Conservation (phyloP, 2,113 vertebrate species). For the Campylomormyrus tamandua region DNA sequence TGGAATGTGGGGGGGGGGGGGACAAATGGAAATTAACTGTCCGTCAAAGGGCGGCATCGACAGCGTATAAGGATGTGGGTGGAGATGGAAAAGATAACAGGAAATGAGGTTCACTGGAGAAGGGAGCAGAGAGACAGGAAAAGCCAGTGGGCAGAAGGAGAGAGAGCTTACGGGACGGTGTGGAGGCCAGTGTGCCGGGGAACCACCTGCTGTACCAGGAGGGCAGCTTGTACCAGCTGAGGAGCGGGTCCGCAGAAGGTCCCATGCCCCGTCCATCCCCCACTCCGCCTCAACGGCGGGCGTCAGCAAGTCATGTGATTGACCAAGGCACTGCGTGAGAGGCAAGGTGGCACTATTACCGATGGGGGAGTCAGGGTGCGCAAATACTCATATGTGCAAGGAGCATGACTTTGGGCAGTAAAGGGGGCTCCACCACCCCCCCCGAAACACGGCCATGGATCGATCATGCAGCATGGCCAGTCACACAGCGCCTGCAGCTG, state of each 20-base stretch:
- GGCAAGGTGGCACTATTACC: neutral
- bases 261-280: neutral
- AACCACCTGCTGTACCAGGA: neutral
- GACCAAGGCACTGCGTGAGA: neutral
- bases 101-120: conserved; percentile 27
- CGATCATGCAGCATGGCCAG: neutral
- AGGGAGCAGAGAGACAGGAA: conserved; percentile 14
- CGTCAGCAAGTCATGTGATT: neutral
- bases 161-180: neutral
- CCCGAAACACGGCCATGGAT: neutral
- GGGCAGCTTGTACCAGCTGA: neutral
- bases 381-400: neutral
- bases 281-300: neutral
- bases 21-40: neutral
- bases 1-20: neutral
- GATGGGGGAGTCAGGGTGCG: neutral
- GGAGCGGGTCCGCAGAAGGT: neutral
- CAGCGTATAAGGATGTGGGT: conserved; percentile 19
- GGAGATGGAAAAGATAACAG: conserved; percentile 23
- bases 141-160: conserved; percentile 2
- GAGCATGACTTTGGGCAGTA: neutral
- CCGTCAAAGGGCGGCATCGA: neutral
- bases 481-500: neutral
- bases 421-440: no score
- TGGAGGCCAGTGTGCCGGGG: neutral